phyloP scores from a whole-genome alignment of 2,113 vertebrate species.

The Smithornis capensis region DNA sequence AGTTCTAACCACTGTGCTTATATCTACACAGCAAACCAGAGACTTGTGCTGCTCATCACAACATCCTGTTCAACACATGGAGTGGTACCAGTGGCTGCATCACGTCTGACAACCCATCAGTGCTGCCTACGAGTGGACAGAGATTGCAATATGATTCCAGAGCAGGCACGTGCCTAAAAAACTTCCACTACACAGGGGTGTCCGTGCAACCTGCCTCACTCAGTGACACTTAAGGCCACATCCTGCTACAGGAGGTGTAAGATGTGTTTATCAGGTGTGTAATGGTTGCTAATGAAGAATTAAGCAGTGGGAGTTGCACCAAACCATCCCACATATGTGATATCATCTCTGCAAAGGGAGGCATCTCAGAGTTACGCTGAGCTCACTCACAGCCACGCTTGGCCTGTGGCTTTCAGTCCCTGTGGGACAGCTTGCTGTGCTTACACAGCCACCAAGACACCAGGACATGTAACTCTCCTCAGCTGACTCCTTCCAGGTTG shows the following conservation, averaged over 20 bases:
- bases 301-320: conserved; percentile 43
- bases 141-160: not conserved
- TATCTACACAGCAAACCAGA: not conserved
- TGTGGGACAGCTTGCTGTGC: not conserved
- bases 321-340: conserved; percentile 2
- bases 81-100: not conserved
- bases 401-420: not conserved
- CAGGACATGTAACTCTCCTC: not conserved
- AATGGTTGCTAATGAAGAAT: conserved; percentile 46
- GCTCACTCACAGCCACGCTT: not conserved
- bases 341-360: conserved; percentile 8
- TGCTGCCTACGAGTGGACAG: not conserved
- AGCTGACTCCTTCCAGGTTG: not conserved
- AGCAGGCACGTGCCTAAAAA: not conserved
- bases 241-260: conserved; percentile 1
- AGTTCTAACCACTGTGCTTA: not conserved
- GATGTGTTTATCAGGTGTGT: conserved; percentile 20
- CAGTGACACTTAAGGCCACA: not conserved
- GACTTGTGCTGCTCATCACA: not conserved
- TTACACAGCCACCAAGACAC: not conserved
- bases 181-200: not conserved
- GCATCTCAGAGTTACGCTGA: not conserved
- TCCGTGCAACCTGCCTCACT: not conserved
- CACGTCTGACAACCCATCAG: not conserved
- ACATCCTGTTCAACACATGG: not conserved